phyloP scores from a whole-genome alignment of 2,888 invertebrate genomes.

The Sthenelais limicola region DNA sequence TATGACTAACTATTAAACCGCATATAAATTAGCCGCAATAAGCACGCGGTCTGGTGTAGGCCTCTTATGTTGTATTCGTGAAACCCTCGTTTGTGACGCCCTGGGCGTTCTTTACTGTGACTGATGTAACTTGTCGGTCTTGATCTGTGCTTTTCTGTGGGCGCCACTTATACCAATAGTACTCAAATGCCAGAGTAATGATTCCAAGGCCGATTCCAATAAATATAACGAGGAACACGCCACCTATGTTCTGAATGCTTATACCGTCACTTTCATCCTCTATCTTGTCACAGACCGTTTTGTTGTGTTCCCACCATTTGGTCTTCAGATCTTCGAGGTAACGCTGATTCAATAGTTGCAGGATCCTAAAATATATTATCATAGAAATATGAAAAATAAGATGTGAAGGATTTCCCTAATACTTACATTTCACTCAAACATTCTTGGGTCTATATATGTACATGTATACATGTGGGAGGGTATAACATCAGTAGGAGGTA shows the following conservation, averaged over 20 bases:
- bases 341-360: conserved; percentile 92
- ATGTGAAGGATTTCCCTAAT: too few relatives aligned
- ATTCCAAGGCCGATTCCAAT: conserved; percentile 94
- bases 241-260: conserved; percentile 96
- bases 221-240: conserved; percentile 97
- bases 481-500: too few relatives aligned
- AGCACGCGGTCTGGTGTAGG: too few relatives aligned
- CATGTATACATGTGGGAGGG: too few relatives aligned
- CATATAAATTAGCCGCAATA: too few relatives aligned
- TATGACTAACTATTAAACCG: too few relatives aligned
- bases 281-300: conserved; percentile 82
- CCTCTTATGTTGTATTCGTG: too few relatives aligned
- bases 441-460: too few relatives aligned
- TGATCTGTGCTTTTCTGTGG: conserved; percentile 12
- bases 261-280: conserved; percentile 97
- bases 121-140: too few relatives aligned
- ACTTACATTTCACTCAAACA: too few relatives aligned
- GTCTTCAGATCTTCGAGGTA: conserved; percentile 94
- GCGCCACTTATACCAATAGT: conserved; percentile 73
- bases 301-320: conserved; percentile 90
- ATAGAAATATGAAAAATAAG: not conserved
- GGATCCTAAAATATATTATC: conserved; percentile 79
- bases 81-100: too few relatives aligned
- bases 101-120: too few relatives aligned
- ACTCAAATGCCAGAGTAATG: conserved; percentile 91